Evolutionary conservation across 2,113 vertebrate species (phyloP), one percentile per base, ranked within the genome.

Genomic region (Thomomys bottae): DNA sequence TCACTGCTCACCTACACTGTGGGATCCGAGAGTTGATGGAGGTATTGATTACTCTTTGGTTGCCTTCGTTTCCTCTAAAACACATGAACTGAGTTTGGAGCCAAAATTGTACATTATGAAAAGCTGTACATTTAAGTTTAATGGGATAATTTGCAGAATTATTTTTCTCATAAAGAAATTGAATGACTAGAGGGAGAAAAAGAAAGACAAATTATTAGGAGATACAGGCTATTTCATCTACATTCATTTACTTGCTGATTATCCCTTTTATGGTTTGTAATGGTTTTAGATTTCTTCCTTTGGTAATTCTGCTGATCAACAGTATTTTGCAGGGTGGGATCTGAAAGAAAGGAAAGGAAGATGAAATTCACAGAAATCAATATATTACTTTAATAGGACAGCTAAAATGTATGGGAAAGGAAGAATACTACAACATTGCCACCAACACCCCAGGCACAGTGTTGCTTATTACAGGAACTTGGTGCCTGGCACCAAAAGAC

Each of bases 191-290:
- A 76, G 20, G 73, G 28, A 59, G 59, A 82, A 79, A 86, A 72
- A 61, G 79, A 72, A 75, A 87, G 70, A 87, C 49, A 3, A 88
- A 28, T 76, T 21, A 24, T 36, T 88, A 77, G 45, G 59, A 77
- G 17, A 30, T 64, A 26, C n/a, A 54, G 67, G 72, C 84, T 77
- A 11, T 32, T 66, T 84, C 70, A 73, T 70, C 67, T 42, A 26
- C 20, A 40, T 34, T 75, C 70, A 88, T 20, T 95, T 90, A 86
- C 93, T 96, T 78, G 88, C 78, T 93, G 81, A 95, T 92, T 81
- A 91, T 88, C 83, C 64, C 66, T 94, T 94, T 93, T 86, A 68
- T 80, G 64, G 34, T 85, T 94, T 94, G 94, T 88, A 84, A 81
- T 30, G 76, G 45, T 79, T 93, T 68, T 90, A 71, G 85, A 88